Base-by-base conservation (phyloP, 2,888 invertebrate species). In the Latrodectus elegans region DNA sequence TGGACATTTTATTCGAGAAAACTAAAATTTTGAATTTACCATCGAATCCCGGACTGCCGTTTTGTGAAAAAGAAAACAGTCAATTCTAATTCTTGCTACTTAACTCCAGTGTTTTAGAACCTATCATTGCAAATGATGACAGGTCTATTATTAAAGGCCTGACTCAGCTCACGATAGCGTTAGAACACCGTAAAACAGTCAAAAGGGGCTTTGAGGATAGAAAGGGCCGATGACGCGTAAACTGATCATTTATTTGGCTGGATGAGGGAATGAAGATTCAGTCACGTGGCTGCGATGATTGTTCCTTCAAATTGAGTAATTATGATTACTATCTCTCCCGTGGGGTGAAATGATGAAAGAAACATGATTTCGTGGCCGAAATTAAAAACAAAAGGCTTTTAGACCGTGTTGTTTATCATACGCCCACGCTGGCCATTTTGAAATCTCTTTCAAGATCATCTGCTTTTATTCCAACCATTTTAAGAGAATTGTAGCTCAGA, bases 281-380 rank as follows among this genome's bases (percentile, higher is more conserved):
- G 73, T 70, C 53, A 51, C 81, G 65, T 74, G 81, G 38, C 71
- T 12, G 53, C 26, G 15, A 14, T 22, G 68, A 51, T n/a, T 51
- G 72, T 22, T 38, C 64, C 60, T 72, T 52, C 73, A 73, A 81
- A 81, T 81, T 81, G 74, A 81, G 81, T 67, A 81, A 81, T 81
- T 81, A 81, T 53, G 81, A 81, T 67, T 51, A 17, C 49, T 80
- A 55, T 81, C 73, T 53, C 12, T 60, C n/a, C 38, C 12, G n/a
- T n/a, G 60, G 60, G 12, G 81, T 9, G 11, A 53, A 53, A 49
- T 3, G 53, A 74, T 60, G 60, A 60, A 60, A 10, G n/a, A n/a
- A 74, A 65, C 73, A 73, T 73, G 81, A 22, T 74, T 65, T 22
- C 51, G 14, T 26, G 14, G 70, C 12, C 38, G 22, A 55, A 78